phyloP scores from a whole-genome alignment of 1,140 invertebrate genomes.

The Diprion similis region DNA sequence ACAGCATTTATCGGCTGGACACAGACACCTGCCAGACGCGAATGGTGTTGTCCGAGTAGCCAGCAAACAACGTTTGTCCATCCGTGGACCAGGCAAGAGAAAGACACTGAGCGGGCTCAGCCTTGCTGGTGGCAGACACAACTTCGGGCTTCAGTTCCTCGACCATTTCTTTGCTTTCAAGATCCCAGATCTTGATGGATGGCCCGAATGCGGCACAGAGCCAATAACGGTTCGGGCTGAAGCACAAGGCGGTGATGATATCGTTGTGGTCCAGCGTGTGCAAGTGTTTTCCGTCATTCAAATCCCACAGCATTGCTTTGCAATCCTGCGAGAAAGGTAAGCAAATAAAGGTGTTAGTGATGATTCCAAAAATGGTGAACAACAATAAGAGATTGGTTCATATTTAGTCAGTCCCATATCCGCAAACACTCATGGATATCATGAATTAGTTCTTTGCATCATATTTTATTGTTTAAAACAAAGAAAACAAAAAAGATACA shows the following conservation, averaged over 20 bases:
- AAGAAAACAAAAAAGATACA: constrained; percentile 16
- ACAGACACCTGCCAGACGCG: constrained; percentile 98
- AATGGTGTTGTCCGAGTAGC: constrained; percentile 98
- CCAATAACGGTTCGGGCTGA: constrained; percentile 99
- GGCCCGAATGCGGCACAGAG: constrained; percentile 99
- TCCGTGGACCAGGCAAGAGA: constrained; percentile 99
- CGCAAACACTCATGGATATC: constrained; percentile 54
- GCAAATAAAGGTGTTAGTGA: constrained; percentile 6
- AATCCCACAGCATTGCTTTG: constrained; percentile 99
- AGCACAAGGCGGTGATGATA: constrained; percentile 97
- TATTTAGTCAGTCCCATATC: constrained; percentile 57
- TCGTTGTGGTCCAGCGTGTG: constrained; percentile 99
- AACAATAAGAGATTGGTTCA: constrained; percentile 9
- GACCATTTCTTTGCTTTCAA: constrained; percentile 99
- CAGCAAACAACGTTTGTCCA: constrained; percentile 98
- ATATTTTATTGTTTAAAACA: constrained; percentile 19
- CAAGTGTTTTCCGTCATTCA: constrained; percentile 99
- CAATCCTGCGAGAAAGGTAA: constrained; percentile 75
- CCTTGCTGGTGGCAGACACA: constrained; percentile 77
- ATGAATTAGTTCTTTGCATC: constrained; percentile 43
- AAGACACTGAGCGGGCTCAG: constrained; percentile 93
- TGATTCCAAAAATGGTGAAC: neutral
- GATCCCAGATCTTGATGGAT: constrained; percentile 99
- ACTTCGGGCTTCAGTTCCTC: constrained; percentile 97
- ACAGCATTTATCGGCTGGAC: constrained; percentile 68